Conservation (phyloP, 2,113 vertebrate genomes). For the Microtus ochrogaster region DNA sequence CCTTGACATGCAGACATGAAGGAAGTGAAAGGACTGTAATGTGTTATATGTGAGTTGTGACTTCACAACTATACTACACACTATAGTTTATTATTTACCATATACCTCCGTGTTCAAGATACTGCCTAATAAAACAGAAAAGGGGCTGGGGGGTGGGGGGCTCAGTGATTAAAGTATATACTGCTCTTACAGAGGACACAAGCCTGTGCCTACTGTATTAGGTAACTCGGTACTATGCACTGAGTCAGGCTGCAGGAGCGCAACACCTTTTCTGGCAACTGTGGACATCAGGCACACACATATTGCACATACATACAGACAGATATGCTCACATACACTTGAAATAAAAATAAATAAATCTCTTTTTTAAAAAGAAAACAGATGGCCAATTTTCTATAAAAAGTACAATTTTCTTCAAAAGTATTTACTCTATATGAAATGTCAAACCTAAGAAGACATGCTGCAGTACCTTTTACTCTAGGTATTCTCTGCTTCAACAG, state of each 20-base stretch:
- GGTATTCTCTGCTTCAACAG: conserved; percentile 23
- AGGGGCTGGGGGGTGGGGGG: too few relatives aligned
- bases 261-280: neutral
- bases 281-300: neutral
- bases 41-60: neutral
- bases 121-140: conserved; percentile 48
- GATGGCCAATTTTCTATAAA: neutral
- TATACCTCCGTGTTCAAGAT: neutral
- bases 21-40: neutral
- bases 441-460: neutral
- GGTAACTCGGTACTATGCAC: neutral
- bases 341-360: neutral
- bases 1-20: neutral
- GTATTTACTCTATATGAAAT: conserved; percentile 33
- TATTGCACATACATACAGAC: neutral
- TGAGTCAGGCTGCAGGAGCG: neutral
- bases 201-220: too few relatives aligned
- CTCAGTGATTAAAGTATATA: neutral
- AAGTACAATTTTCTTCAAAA: conserved; percentile 34
- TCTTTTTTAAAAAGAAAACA: neutral
- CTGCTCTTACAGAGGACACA: neutral
- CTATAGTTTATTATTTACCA: neutral
- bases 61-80: neutral
- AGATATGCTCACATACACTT: neutral
- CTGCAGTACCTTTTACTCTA: neutral